A percentile compares a stretch with the other conserved stretches of the same genome.
These are phyloP conservation scores for Drosophila tripunctata DNA, from an alignment of 2,888 invertebrate genomes.

Conservation along the genomic window DNA sequence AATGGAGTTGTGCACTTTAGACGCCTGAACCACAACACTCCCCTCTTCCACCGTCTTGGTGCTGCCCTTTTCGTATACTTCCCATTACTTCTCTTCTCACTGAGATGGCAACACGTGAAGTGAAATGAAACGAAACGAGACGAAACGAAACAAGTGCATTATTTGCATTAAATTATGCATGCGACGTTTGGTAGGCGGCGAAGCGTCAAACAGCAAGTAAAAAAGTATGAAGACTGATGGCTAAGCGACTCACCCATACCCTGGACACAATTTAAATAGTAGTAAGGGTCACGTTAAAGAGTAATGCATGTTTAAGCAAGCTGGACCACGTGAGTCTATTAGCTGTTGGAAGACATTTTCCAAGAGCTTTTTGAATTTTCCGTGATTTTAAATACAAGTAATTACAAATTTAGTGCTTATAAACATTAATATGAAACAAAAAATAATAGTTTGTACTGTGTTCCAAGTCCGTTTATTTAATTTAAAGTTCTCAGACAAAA, in stretches of 20 bases:
- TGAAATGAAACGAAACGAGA: conserved; percentile 70
- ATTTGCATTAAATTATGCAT: conserved; percentile 80
- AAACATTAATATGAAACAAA: no score
- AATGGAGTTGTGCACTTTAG: conserved; percentile 72
- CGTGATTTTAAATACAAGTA: no score
- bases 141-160: conserved; percentile 79
- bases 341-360: no score
- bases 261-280: neutral
- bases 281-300: neutral
- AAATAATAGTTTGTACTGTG: no score
- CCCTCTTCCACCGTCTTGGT: neutral
- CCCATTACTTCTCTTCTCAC: neutral
- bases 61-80: no score
- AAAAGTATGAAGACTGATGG: conserved; percentile 11
- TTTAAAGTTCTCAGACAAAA: no score
- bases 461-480: no score
- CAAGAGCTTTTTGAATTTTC: no score
- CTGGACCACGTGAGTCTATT: no score
- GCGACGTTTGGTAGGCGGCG: conserved; percentile 58
- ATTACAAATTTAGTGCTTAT: no score
- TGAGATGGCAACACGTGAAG: conserved; percentile 66
- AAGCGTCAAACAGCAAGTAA: conserved; percentile 51
- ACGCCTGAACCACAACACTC: neutral
- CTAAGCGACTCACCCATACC: conserved; percentile 7
- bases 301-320: no score